Percentiles rank a stretch among this genome's conserved stretches.
These are phyloP conservation scores for Nephila pilipes DNA, from an alignment of 1,140 invertebrate species.

Conservation along the genomic window DNA sequence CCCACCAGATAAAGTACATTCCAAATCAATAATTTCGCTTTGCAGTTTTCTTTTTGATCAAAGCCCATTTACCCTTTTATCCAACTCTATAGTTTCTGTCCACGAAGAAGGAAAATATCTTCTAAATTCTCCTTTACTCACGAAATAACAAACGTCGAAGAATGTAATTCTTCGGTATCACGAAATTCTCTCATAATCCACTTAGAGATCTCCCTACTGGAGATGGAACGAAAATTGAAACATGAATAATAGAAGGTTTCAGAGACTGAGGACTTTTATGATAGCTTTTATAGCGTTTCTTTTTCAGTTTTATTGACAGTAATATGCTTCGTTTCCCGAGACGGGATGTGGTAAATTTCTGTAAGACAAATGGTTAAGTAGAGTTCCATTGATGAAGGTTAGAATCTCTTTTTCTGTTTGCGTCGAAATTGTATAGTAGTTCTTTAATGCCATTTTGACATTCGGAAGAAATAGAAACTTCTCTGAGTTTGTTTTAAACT, in stretches of 20 bases:
- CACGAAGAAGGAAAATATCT: too few species aligned
- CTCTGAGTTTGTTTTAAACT: too few species aligned
- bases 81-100: too few species aligned
- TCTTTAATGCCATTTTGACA: too few species aligned
- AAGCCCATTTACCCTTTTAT: too few species aligned
- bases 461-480: too few species aligned
- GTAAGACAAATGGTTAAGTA: constrained; percentile 54
- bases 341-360: neutral
- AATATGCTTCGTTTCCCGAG: constrained; percentile 21
- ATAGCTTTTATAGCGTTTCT: constrained; percentile 61
- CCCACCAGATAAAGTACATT: too few species aligned
- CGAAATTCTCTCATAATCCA: constrained; percentile 49
- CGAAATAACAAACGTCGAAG: neutral
- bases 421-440: too few species aligned
- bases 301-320: constrained; percentile 64
- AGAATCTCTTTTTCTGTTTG: neutral
- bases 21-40: too few species aligned
- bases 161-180: constrained; percentile 34
- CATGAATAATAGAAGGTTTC: constrained; percentile 64
- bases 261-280: constrained; percentile 62
- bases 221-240: constrained; percentile 70
- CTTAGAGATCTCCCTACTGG: neutral
- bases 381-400: constrained; percentile 55
- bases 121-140: too few species aligned
- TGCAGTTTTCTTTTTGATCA: too few species aligned